Conservation (phyloP, 2,888 invertebrate genomes). For the Himalopsyche japonica region DNA sequence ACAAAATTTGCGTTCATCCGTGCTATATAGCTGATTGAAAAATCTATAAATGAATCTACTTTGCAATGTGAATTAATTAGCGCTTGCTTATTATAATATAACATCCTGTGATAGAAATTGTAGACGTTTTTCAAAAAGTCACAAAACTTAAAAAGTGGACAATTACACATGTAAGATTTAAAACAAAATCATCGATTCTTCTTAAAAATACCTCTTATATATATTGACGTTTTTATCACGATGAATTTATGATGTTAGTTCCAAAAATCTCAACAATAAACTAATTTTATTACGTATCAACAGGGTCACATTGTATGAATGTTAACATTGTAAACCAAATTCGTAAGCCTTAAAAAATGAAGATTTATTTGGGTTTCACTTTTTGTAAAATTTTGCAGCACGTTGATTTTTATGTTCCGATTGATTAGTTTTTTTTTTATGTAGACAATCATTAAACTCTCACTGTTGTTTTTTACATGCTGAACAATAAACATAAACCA, state of each 20-base stretch:
- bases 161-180: too few relatives aligned
- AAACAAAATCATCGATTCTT: too few relatives aligned
- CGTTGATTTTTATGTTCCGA: neutral
- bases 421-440: neutral
- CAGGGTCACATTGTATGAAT: neutral
- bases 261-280: neutral
- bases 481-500: neutral
- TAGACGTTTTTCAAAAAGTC: too few relatives aligned
- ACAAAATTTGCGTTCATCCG: too few relatives aligned
- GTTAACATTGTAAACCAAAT: neutral
- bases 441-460: neutral
- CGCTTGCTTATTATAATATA: too few relatives aligned
- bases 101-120: too few relatives aligned
- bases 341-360: neutral
- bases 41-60: too few relatives aligned
- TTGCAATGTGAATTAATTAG: too few relatives aligned
- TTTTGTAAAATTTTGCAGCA: neutral
- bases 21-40: too few relatives aligned
- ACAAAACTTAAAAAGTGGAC: too few relatives aligned
- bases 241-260: neutral
- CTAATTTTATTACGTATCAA: neutral
- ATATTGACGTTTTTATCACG: neutral
- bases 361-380: neutral
- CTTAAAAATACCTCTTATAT: neutral
- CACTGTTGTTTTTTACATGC: neutral